These are phyloP conservation scores for Bradysia coprophila DNA, from an alignment of 1,140 invertebrate species.

Conservation along the genomic window DNA sequence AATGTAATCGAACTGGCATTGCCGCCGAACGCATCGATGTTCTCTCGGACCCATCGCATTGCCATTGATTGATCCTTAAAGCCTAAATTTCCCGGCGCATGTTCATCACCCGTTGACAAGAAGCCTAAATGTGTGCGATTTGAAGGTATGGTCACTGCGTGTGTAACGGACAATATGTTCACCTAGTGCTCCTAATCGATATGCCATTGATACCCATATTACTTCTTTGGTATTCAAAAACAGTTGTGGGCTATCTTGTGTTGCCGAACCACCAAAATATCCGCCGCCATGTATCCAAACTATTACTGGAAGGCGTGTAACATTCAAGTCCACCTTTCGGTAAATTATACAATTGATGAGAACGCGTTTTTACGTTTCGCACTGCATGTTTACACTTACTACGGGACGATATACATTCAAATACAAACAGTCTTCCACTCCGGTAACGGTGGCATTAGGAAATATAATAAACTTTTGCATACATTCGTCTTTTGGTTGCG, in stretches of 20 bases:
- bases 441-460: slow-evolving; percentile 12
- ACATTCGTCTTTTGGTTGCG: slow-evolving; percentile 11
- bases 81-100: slow-evolving; percentile 32
- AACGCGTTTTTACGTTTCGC: too few species aligned
- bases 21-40: slow-evolving; percentile 21
- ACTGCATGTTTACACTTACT: slow-evolving; percentile 21
- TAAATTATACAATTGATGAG: too few species aligned
- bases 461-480: slow-evolving; percentile 21
- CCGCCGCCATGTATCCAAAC: slow-evolving; percentile 28
- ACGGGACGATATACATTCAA: slow-evolving; percentile 39
- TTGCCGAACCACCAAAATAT: slow-evolving; percentile 22
- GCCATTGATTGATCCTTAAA: slow-evolving; percentile 34
- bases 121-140: slow-evolving; percentile 12
- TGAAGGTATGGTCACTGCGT: too few species aligned
- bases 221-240: slow-evolving; percentile 19
- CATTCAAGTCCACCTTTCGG: too few species aligned
- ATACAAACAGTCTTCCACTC: slow-evolving; percentile 38
- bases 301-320: slow-evolving; percentile 21
- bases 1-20: slow-evolving; percentile 31
- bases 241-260: slow-evolving; percentile 22
- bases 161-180: background rate
- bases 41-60: slow-evolving; percentile 24
- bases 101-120: slow-evolving; percentile 18
- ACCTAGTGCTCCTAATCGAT: slow-evolving; percentile 18
- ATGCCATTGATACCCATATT: slow-evolving; percentile 16